A percentile compares a stretch with the other conserved stretches of the same genome.
Evolutionary conservation across 2,113 vertebrate genomes (phyloP).

Genomic region (Melozone crissalis): DNA sequence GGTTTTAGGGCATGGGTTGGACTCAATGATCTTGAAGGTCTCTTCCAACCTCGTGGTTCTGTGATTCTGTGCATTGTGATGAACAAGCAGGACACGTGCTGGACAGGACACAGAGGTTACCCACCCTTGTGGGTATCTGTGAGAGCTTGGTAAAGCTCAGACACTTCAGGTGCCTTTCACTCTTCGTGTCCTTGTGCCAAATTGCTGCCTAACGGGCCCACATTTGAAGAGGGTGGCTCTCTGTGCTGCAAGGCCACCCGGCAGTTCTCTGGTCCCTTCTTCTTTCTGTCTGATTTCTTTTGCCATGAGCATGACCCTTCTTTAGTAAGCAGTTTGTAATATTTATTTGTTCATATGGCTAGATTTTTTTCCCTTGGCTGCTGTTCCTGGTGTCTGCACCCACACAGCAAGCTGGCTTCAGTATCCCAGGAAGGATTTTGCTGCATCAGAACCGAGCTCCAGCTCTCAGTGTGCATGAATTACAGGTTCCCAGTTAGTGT

Average conservation of each 20-base stretch:
- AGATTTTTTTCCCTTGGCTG: neutral
- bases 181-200: neutral
- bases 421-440: neutral
- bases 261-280: neutral
- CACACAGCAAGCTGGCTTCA: neutral
- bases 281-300: neutral
- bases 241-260: neutral
- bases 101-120: neutral
- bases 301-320: neutral
- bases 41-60: neutral
- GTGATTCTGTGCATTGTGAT: rapidly evolving
- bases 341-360: neutral
- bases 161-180: neutral
- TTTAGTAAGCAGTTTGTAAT: neutral
- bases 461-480: neutral
- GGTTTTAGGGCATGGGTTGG: neutral
- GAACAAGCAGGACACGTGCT: rapidly evolving
- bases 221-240: neutral
- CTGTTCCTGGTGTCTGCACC: neutral
- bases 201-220: neutral
- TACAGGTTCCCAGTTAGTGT: neutral
- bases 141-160: neutral
- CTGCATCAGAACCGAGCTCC: neutral
- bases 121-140: neutral
- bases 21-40: neutral